phyloP scores from a whole-genome alignment of 53 echinoderm and acorn worm species.

The Glandiceps talaboti region DNA sequence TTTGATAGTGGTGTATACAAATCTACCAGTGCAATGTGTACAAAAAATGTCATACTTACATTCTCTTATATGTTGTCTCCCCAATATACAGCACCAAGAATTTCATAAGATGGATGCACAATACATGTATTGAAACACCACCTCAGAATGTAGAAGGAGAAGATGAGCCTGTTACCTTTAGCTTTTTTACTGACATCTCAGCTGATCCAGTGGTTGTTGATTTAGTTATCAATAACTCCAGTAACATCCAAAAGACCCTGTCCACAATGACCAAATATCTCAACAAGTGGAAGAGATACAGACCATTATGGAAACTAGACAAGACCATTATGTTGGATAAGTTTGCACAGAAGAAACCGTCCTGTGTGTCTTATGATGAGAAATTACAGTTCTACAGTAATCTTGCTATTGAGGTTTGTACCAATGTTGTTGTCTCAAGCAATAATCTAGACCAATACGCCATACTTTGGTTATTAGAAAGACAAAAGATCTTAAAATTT shows the following conservation, averaged over 20 bases:
- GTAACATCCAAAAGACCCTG: slow-evolving; percentile 73
- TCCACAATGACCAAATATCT: slow-evolving; percentile 83
- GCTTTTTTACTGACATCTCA: slow-evolving; percentile 90
- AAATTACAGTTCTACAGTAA: slow-evolving; percentile 98
- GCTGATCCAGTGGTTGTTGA: slow-evolving; percentile 60
- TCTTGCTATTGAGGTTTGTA: slow-evolving; percentile 71
- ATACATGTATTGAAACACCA: slow-evolving; percentile 91
- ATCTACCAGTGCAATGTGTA: no score
- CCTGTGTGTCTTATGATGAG: slow-evolving; percentile 97
- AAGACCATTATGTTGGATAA: slow-evolving; percentile 99
- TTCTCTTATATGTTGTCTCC: not conserved
- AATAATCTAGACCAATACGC: no score
- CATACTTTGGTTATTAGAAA: no score
- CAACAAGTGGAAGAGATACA: slow-evolving; percentile 96
- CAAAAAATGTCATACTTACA: no score
- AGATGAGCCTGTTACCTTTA: slow-evolving; percentile 88
- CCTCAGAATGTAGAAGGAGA: slow-evolving; percentile 93
- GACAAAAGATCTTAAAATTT: no score
- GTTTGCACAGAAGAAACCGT: slow-evolving; percentile 93
- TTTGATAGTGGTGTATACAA: no score
- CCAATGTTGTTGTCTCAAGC: no score
- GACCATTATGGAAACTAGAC: slow-evolving; percentile 97
- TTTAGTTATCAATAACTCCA: slow-evolving; percentile 44
- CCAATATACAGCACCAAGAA: slow-evolving; percentile 60
- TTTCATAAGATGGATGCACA: slow-evolving; percentile 96